Evolutionary conservation across 2,113 vertebrate genomes (phyloP).

Genomic region (Sceloporus tristichus): DNA sequence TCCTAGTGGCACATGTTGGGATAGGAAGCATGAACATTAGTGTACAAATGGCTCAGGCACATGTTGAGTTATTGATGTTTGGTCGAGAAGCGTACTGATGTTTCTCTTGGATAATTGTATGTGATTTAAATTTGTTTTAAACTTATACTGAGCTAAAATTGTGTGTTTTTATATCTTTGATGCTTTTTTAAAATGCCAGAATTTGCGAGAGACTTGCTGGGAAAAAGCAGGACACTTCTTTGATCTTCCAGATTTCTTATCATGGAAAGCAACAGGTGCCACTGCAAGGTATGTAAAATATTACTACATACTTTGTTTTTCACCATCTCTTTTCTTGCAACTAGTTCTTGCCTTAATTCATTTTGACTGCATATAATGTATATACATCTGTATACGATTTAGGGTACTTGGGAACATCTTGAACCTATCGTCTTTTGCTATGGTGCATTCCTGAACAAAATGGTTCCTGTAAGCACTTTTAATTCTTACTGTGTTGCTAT

Average conservation of each 20-base stretch:
- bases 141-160: constrained; percentile 11
- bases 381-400: constrained; percentile 80
- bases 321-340: constrained; percentile 52
- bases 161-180: constrained; percentile 49
- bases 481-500: constrained; percentile 59
- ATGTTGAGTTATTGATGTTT: constrained; percentile 1
- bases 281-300: constrained; percentile 86
- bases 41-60: background rate
- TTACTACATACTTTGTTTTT: constrained; percentile 54
- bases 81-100: background rate
- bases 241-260: constrained; percentile 96
- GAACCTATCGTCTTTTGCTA: constrained; percentile 76
- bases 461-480: constrained; percentile 61
- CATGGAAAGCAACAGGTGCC: constrained; percentile 94
- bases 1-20: constrained; percentile 4
- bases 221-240: constrained; percentile 89
- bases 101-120: constrained; percentile 20
- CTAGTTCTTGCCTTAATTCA: constrained; percentile 68
- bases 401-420: constrained; percentile 77
- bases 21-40: background rate
- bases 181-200: constrained; percentile 73
- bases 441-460: constrained; percentile 61
- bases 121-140: constrained; percentile 24
- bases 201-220: constrained; percentile 80
- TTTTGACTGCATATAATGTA: constrained; percentile 70